Evolutionary conservation across 2,888 invertebrate genomes (phyloP).

Genomic region (Agonopterix heracliana): DNA sequence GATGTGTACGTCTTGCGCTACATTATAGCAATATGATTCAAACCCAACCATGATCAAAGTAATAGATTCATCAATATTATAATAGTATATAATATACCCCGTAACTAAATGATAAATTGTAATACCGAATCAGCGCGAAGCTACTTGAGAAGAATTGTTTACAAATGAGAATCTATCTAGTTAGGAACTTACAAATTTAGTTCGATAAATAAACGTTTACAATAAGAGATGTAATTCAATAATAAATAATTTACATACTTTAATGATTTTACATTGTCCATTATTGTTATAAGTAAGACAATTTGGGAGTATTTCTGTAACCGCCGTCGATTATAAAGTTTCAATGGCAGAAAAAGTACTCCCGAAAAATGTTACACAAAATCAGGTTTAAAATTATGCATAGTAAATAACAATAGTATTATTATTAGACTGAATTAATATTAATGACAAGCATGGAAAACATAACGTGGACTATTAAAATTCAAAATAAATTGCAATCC

Average conservation of each 20-base stretch:
- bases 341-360: conserved; percentile 47
- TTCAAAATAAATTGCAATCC: conserved; percentile 38
- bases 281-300: conserved; percentile 40
- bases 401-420: conserved; percentile 59
- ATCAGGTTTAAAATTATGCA: conserved; percentile 63
- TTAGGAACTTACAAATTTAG: conserved; percentile 74
- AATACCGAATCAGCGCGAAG: conserved; percentile 45
- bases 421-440: conserved; percentile 43
- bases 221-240: conserved; percentile 50
- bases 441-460: conserved; percentile 53
- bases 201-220: conserved; percentile 64
- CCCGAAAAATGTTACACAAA: conserved; percentile 53
- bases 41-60: conserved; percentile 35
- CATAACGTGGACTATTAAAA: conserved; percentile 32
- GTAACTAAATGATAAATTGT: conserved; percentile 38
- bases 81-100: conserved; percentile 43
- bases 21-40: conserved; percentile 1
- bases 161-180: conserved; percentile 67
- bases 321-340: conserved; percentile 16
- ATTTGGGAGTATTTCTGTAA: conserved; percentile 61
- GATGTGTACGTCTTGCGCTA: conserved; percentile 8
- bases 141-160: conserved; percentile 45
- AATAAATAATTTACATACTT: conserved; percentile 70
- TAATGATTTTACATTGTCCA: conserved; percentile 51
- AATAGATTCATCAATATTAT: conserved; percentile 43